Evolutionary conservation across 2,888 invertebrate genomes (phyloP).

Genomic region (Cenopis cana): DNA sequence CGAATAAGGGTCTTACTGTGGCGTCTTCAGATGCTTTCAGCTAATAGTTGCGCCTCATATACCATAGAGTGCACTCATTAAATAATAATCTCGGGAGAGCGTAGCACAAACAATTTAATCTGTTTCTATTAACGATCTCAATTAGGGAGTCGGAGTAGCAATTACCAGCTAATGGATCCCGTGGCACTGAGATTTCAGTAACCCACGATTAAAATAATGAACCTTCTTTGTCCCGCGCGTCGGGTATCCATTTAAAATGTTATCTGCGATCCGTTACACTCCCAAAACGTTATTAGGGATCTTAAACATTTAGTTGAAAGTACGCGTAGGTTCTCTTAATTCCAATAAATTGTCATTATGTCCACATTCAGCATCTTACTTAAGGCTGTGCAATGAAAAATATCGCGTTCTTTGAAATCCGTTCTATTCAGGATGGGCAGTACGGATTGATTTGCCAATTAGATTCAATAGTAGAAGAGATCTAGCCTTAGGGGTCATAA

Average conservation of each 20-base stretch:
- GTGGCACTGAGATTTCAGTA: constrained; percentile 52
- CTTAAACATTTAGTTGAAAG: constrained; percentile 1
- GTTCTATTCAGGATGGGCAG: too few species aligned
- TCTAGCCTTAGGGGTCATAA: too few species aligned
- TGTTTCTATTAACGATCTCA: constrained; percentile 63
- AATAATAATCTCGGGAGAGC: constrained; percentile 40
- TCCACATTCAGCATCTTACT: background rate
- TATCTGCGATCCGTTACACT: constrained; percentile 28
- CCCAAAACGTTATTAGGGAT: constrained; percentile 1
- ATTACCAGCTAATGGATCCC: constrained; percentile 63
- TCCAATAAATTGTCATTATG: background rate
- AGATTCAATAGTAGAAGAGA: too few species aligned
- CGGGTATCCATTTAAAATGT: constrained; percentile 33
- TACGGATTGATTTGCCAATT: too few species aligned
- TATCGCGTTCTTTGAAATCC: too few species aligned
- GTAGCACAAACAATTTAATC: constrained; percentile 61
- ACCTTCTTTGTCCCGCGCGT: constrained; percentile 42
- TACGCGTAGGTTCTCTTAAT: background rate
- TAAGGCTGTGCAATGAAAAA: too few species aligned
- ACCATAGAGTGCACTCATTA: constrained; percentile 36
- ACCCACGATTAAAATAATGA: constrained; percentile 45
- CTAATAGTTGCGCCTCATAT: constrained; percentile 27
- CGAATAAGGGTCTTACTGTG: background rate
- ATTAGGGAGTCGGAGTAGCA: constrained; percentile 61
- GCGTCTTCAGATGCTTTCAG: constrained; percentile 1